Evolutionary conservation across 2,888 invertebrate species (phyloP).

Genomic region (Hydraecia micacea): DNA sequence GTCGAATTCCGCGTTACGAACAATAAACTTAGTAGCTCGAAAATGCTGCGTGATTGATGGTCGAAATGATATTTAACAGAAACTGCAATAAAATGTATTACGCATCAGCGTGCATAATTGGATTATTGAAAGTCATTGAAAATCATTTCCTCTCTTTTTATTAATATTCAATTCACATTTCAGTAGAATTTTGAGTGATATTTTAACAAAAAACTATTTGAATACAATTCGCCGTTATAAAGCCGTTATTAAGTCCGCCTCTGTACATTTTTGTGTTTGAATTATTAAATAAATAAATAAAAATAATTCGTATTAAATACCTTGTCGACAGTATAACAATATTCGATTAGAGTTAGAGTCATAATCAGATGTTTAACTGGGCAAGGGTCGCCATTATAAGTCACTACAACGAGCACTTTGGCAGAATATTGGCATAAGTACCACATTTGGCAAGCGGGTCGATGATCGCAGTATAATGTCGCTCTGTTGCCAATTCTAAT

Average conservation of each 20-base stretch:
- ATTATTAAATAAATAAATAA: no score
- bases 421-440: constrained; percentile 39
- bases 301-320: not conserved
- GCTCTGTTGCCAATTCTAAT: constrained; percentile 32
- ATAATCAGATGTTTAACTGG: not conserved
- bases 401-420: constrained; percentile 15
- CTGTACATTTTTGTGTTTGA: no score
- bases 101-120: constrained; percentile 23
- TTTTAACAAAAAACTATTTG: not conserved
- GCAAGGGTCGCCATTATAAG: not conserved
- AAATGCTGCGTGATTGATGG: not conserved
- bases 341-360: not conserved
- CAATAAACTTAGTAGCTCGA: not conserved
- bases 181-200: not conserved
- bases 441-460: constrained; percentile 39
- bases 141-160: constrained; percentile 14
- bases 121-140: constrained; percentile 33
- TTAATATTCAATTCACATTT: constrained; percentile 16
- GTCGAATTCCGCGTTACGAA: not conserved
- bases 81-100: not conserved
- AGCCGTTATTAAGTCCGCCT: no score
- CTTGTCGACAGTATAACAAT: not conserved
- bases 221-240: not conserved
- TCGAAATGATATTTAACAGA: not conserved
- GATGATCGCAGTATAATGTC: constrained; percentile 23